phyloP scores from a whole-genome alignment of 2,797 vertebrate genomes.

The Natrix natrix region DNA sequence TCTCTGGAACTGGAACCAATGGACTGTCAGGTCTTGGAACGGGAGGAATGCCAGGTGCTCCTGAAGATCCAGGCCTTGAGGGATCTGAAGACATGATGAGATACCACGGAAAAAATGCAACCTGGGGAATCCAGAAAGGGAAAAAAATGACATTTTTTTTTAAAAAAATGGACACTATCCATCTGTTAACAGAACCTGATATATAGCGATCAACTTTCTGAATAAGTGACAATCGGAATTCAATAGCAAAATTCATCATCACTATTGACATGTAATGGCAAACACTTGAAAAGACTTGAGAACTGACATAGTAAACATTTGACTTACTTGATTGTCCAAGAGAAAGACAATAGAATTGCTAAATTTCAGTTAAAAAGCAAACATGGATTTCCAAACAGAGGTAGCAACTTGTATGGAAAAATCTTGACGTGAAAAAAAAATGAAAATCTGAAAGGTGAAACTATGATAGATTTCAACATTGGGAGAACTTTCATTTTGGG shows the following conservation, averaged over 20 bases:
- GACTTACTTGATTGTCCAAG: not conserved
- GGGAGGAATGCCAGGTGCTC: not conserved
- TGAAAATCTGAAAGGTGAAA: not conserved
- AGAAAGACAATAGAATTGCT: not conserved
- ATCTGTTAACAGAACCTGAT: not conserved
- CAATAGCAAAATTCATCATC: not conserved
- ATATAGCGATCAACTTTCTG: not conserved
- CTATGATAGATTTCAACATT: not conserved
- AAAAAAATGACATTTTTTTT: not conserved
- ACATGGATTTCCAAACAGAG: not conserved
- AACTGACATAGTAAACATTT: not conserved
- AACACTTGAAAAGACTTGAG: not conserved
- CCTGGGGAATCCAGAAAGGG: not conserved
- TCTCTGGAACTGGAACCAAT: slow-evolving; percentile 24
- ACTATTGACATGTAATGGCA: too few species aligned
- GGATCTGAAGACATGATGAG: slow-evolving; percentile 20
- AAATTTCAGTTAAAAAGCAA: not conserved
- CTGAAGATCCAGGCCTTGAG: not conserved
- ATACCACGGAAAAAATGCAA: not conserved
- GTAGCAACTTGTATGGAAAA: not conserved
- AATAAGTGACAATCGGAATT: not conserved
- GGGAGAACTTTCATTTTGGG: not conserved
- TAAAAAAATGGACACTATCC: not conserved
- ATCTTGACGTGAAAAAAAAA: not conserved
- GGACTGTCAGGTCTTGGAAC: slow-evolving; percentile 8